Base-by-base conservation (phyloP, 2,888 invertebrate species). In the Lasioglossum leucozonium region DNA sequence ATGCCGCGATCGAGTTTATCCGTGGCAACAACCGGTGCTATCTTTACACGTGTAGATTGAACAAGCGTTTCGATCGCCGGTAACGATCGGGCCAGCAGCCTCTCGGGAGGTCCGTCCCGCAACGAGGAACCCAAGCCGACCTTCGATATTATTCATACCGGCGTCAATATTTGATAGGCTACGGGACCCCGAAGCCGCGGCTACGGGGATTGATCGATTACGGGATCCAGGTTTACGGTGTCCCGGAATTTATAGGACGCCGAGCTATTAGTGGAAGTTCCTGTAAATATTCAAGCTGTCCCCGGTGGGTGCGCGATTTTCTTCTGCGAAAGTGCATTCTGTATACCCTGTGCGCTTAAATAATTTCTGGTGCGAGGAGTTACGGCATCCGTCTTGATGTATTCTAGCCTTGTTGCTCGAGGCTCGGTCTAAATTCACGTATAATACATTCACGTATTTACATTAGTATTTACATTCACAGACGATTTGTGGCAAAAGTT, bases 11-110 rank as follows among this genome's bases (percentile, higher is more conserved):
- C 91, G 87, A 74, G 81, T 86, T 90, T 90, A 87, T 89, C 85
- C 87, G 80, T 75, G 82, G 77, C 85, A 80, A 81, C 77, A 73
- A 75, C 34, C 81, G 72, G 72, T 78, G 80, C 72, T 87, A 88
- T 88, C 86, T 82, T 71, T 84, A 86, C 89, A 86, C 87, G 83
- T 89, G 90, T 90, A 90, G 89, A 90, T 90, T 77, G 73, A 81
- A 89, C 87, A 69, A 34, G 79, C 67, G 37, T 37, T 72, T 79
- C 72, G 74, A 85, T 80, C 89, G 30, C 47, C 65, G 78, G 81
- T 79, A 74, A 77, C 81, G 75, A 86, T 85, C 85, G 71, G 67
- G 2, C 42, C 37, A 51, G 26, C 37, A 51, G 26, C 58, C 65
- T n/a, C 62, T 82, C 72, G 69, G 34, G 79, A 77, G 79, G 79